These are phyloP conservation scores for Acanthochromis polyacanthus DNA, from an alignment of 2,113 vertebrate genomes.

Conservation along the genomic window DNA sequence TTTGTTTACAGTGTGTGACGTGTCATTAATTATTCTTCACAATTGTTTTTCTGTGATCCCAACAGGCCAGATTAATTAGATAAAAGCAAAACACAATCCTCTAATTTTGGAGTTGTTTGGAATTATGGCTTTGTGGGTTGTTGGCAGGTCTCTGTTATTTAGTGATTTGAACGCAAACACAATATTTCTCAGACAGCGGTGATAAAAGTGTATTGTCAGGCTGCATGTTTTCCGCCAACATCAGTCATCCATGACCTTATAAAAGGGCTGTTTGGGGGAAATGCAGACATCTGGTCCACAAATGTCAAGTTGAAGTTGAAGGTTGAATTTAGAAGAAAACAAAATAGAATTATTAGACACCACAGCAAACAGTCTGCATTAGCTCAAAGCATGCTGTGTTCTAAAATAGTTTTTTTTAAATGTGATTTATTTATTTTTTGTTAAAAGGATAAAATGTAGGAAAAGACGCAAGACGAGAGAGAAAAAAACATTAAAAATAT, in stretches of 20 bases:
- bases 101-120: slow-evolving; percentile 42
- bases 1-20: slow-evolving; percentile 46
- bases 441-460: slow-evolving; percentile 1
- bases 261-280: slow-evolving; percentile 45
- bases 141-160: slow-evolving; percentile 35
- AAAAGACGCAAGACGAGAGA: not conserved
- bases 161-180: slow-evolving; percentile 49
- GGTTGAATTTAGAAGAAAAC: slow-evolving; percentile 46
- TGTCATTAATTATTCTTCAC: slow-evolving; percentile 48
- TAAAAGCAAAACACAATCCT: slow-evolving; percentile 32
- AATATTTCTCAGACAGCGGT: slow-evolving; percentile 34
- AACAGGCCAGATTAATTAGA: slow-evolving; percentile 18
- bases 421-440: slow-evolving; percentile 41
- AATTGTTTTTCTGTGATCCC: slow-evolving; percentile 44
- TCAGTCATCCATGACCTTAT: slow-evolving; percentile 60
- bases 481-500: not conserved
- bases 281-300: slow-evolving; percentile 79
- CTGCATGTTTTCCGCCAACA: slow-evolving; percentile 48
- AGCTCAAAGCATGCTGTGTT: slow-evolving; percentile 34
- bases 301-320: slow-evolving; percentile 69
- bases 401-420: slow-evolving; percentile 31
- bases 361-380: slow-evolving; percentile 61
- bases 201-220: slow-evolving; percentile 59
- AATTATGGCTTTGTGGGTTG: slow-evolving; percentile 3
- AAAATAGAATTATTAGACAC: slow-evolving; percentile 64